A percentile compares a stretch with the other conserved stretches of the same genome.
phyloP scores from a whole-genome alignment of 2,888 invertebrate species.

The Nowickia ferox region DNA sequence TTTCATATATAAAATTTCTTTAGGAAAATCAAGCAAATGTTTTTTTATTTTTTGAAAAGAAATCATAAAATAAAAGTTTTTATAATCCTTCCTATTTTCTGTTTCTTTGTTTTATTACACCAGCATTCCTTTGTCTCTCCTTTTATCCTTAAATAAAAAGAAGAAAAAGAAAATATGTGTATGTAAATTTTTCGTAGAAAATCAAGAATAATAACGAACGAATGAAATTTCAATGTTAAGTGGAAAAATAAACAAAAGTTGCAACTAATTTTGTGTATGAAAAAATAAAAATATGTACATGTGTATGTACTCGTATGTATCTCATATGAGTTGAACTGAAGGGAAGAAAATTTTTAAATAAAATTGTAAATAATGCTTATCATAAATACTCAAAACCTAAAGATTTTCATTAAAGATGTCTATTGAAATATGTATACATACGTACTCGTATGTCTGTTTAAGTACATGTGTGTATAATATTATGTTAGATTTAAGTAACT shows the following conservation, averaged over 20 bases:
- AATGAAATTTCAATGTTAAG: conserved; percentile 65
- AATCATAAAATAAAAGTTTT: conserved; percentile 70
- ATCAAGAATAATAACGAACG: background rate
- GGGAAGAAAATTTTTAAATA: conserved; percentile 3
- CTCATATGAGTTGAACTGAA: conserved; percentile 10
- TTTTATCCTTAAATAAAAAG: conserved; percentile 28
- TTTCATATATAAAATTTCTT: conserved; percentile 36
- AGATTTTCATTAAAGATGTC: background rate
- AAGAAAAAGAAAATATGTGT: background rate
- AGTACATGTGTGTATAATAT: background rate
- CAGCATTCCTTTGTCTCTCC: conserved; percentile 30
- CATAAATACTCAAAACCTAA: conserved; percentile 35
- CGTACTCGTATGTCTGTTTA: background rate
- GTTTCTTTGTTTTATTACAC: conserved; percentile 5
- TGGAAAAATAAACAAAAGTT: conserved; percentile 61
- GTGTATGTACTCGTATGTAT: background rate
- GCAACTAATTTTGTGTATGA: conserved; percentile 52
- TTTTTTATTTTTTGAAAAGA: conserved; percentile 23
- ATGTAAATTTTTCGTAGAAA: conserved; percentile 9
- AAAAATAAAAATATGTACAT: conserved; percentile 32
- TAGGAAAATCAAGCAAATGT: conserved; percentile 45
- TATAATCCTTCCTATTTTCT: conserved; percentile 66
- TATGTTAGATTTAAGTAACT: conserved; percentile 48
- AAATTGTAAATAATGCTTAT: conserved; percentile 26
- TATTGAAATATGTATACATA: background rate